These are phyloP conservation scores for Phylloscopus collybita DNA, from an alignment of 2,797 vertebrate species.

Conservation along the genomic window DNA sequence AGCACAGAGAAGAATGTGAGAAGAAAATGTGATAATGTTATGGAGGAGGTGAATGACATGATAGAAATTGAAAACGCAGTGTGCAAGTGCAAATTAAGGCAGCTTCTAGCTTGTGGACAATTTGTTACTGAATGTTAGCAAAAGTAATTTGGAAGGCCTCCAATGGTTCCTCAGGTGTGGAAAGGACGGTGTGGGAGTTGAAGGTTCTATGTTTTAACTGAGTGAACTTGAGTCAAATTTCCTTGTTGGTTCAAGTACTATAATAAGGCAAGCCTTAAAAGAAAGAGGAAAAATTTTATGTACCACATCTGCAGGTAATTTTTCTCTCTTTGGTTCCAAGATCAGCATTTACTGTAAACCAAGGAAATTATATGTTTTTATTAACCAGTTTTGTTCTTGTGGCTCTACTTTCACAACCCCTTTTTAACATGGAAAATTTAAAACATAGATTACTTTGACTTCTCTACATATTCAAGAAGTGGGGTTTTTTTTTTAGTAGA, in stretches of 20 bases:
- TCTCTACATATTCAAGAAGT: not conserved
- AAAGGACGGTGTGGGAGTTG: not conserved
- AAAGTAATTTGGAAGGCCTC: constrained; percentile 25
- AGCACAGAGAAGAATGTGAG: constrained; percentile 25
- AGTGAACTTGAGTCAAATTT: constrained; percentile 36
- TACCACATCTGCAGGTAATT: not conserved
- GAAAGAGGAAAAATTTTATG: not conserved
- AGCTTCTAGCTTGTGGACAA: not conserved
- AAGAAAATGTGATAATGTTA: constrained; percentile 32
- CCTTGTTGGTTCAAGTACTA: not conserved
- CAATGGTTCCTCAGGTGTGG: not conserved
- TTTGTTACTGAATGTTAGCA: constrained; percentile 20
- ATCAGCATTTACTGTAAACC: not conserved
- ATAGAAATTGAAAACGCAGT: constrained; percentile 28
- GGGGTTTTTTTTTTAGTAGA: not conserved
- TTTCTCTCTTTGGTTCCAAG: constrained; percentile 11
- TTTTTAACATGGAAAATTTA: not conserved
- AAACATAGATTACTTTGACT: constrained; percentile 21
- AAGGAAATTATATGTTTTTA: not conserved
- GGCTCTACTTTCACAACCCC: not conserved
- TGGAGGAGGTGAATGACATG: constrained; percentile 47
- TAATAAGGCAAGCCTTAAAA: not conserved
- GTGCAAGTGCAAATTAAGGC: constrained; percentile 29
- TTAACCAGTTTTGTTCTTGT: not conserved
- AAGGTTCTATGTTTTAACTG: constrained; percentile 40